Evolutionary conservation across 2,888 invertebrate genomes (phyloP), one percentile per base, ranked within the genome.

Genomic region (Hypselothyrea guttata): DNA sequence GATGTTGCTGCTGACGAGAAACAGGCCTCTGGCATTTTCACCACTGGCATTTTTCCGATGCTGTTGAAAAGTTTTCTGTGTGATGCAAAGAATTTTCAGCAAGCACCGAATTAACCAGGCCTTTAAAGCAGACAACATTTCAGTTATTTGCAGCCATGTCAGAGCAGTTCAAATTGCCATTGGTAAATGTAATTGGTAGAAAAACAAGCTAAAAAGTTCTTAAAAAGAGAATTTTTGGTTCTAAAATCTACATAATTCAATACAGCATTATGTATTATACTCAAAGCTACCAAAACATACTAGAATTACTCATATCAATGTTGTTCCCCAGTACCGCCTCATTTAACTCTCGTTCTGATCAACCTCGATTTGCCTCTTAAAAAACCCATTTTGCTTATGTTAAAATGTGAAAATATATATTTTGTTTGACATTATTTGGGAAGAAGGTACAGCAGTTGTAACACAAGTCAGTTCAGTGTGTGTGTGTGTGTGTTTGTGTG

Each of bases 391-490:
- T 11, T 7, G 5, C 11, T 48, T 54, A 33, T 3, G 72, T 61
- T 61, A 73, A 73, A 73, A 75, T 73, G 73, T 75, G 73, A 73
- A 75, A 73, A 75, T 68, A 65, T 71, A 44, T 47, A 41, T 78
- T 9, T 30, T 34, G 31, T 42, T 49, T 31, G 16, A 38, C n/a
- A 35, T 18, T n/a, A 8, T 31, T 42, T 15, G 48, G 56, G 8
- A 35, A 7, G 13, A 11, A n/a, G n/a, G n/a, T 35, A 38, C 28
- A 47, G 48, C 57, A 34, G 60, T 31, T 44, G 33, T 48, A 38
- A 40, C 40, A 58, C 11, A 44, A 44, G 47, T 31, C 4, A 13
- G 9, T 35, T 35, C 8, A 2, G 35, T 51, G 33, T 30, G 42
- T 33, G 4, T 34, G 40, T 9, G 16, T 16, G 22, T 28, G 27